Evolutionary conservation across 1,140 invertebrate genomes (phyloP).

Genomic region (Neodiprion fabricii): DNA sequence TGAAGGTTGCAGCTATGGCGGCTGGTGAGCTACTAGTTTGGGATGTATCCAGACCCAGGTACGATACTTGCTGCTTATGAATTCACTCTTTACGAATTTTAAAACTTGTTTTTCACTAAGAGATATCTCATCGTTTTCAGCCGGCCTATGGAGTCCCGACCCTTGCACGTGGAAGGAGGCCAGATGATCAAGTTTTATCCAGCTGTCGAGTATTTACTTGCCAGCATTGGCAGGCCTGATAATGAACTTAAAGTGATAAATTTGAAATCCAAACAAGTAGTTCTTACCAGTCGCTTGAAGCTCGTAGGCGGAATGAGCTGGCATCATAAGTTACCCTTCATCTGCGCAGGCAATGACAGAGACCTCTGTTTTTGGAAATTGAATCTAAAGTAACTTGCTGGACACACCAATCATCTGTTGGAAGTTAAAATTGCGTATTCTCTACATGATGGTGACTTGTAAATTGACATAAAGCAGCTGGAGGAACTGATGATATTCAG

Average conservation of each 20-base stretch:
- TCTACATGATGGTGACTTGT: background rate
- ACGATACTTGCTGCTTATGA: slow-evolving; percentile 20
- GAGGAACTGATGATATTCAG: slow-evolving; percentile 17
- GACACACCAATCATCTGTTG: background rate
- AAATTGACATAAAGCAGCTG: background rate
- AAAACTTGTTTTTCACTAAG: background rate
- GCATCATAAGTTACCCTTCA: slow-evolving; percentile 69
- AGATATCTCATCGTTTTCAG: slow-evolving; percentile 47
- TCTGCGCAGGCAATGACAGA: slow-evolving; percentile 68
- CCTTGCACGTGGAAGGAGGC: slow-evolving; percentile 67
- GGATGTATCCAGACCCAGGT: slow-evolving; percentile 69
- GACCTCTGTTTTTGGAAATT: slow-evolving; percentile 72
- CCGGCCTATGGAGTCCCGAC: slow-evolving; percentile 62
- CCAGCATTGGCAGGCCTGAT: slow-evolving; percentile 67
- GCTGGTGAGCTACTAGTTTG: slow-evolving; percentile 70
- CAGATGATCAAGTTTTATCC: slow-evolving; percentile 63
- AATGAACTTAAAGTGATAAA: slow-evolving; percentile 67
- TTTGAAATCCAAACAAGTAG: slow-evolving; percentile 62
- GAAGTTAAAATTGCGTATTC: slow-evolving; percentile 14
- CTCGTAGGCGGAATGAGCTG: slow-evolving; percentile 67
- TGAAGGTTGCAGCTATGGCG: slow-evolving; percentile 68
- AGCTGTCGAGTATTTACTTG: slow-evolving; percentile 64
- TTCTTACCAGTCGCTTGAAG: slow-evolving; percentile 61
- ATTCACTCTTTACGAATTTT: slow-evolving; percentile 14
- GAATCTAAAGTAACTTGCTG: slow-evolving; percentile 38